These are phyloP conservation scores for Scaptodrosophila latifasciaeformis DNA, from an alignment of 2,888 invertebrate species.

Conservation along the genomic window DNA sequence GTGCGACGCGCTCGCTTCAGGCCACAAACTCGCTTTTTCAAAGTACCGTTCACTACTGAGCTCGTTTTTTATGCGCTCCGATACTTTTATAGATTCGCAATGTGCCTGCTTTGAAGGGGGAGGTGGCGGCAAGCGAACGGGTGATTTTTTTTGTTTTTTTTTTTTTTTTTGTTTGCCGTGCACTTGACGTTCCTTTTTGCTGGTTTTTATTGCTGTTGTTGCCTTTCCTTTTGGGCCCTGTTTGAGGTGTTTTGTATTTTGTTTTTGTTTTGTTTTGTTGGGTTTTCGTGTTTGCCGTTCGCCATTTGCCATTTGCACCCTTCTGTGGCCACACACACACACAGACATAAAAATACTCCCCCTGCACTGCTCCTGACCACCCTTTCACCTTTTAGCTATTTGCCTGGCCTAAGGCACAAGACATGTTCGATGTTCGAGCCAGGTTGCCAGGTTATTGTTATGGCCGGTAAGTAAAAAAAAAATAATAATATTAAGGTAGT, in stretches of 20 bases:
- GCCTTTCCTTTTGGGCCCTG: constrained; percentile 5
- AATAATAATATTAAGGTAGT: no score
- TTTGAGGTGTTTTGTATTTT: no score
- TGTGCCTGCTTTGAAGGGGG: constrained; percentile 47
- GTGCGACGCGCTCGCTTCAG: constrained; percentile 16
- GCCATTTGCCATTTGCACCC: constrained; percentile 4
- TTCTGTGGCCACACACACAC: background rate
- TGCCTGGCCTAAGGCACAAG: constrained; percentile 31
- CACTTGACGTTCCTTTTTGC: constrained; percentile 6
- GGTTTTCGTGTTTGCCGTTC: no score
- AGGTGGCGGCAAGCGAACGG: constrained; percentile 24
- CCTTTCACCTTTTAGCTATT: no score
- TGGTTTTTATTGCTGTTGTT: constrained; percentile 16
- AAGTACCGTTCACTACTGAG: constrained; percentile 75
- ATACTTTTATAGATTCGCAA: constrained; percentile 74
- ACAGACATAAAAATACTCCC: background rate
- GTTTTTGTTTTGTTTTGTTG: no score
- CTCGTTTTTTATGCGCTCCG: constrained; percentile 71
- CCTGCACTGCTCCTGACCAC: background rate
- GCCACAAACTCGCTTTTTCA: constrained; percentile 51
- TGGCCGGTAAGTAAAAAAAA: constrained; percentile 29
- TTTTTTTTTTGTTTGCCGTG: constrained; percentile 29
- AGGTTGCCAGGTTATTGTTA: constrained; percentile 50
- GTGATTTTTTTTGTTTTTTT: constrained; percentile 26
- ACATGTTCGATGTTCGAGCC: constrained; percentile 56